These are phyloP conservation scores for Anoncus sp. DNA, from an alignment of 2,888 invertebrate species.

Conservation along the genomic window DNA sequence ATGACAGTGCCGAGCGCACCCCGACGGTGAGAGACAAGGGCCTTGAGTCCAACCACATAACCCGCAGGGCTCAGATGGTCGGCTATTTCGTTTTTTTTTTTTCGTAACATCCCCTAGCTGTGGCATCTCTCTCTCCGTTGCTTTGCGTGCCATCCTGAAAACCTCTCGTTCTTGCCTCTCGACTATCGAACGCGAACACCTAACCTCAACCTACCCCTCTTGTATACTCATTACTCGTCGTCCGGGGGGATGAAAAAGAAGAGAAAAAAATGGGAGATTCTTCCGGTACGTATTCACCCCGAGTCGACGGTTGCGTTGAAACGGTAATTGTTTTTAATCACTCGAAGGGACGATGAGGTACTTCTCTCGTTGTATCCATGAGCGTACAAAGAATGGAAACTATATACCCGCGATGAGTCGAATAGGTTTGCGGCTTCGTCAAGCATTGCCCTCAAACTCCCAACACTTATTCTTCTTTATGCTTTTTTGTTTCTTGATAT, in stretches of 20 bases:
- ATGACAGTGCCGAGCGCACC: conserved; percentile 67
- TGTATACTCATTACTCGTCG: conserved; percentile 74
- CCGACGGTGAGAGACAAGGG: conserved; percentile 40
- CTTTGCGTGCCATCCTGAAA: conserved; percentile 36
- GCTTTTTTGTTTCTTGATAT: neutral
- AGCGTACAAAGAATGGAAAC: conserved; percentile 58
- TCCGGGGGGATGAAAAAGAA: conserved; percentile 58
- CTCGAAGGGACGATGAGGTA: conserved; percentile 69
- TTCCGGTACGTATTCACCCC: neutral
- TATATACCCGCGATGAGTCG: conserved; percentile 33
- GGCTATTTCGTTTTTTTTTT: conserved; percentile 63
- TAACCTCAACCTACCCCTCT: conserved; percentile 46
- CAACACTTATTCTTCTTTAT: neutral
- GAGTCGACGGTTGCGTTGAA: conserved; percentile 71
- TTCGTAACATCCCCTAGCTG: neutral
- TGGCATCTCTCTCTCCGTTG: conserved; percentile 30
- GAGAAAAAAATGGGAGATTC: conserved; percentile 24
- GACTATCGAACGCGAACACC: conserved; percentile 32
- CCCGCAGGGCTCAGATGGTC: conserved; percentile 76
- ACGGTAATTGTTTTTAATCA: conserved; percentile 82
- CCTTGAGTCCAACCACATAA: conserved; percentile 72
- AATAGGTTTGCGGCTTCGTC: conserved; percentile 53
- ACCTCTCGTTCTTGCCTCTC: conserved; percentile 50
- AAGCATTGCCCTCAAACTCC: conserved; percentile 69
- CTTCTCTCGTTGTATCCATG: conserved; percentile 5